Percentiles rank a stretch among this genome's conserved stretches.
Evolutionary conservation across 2,888 invertebrate species (phyloP).

Genomic region (Mythimna impura): DNA sequence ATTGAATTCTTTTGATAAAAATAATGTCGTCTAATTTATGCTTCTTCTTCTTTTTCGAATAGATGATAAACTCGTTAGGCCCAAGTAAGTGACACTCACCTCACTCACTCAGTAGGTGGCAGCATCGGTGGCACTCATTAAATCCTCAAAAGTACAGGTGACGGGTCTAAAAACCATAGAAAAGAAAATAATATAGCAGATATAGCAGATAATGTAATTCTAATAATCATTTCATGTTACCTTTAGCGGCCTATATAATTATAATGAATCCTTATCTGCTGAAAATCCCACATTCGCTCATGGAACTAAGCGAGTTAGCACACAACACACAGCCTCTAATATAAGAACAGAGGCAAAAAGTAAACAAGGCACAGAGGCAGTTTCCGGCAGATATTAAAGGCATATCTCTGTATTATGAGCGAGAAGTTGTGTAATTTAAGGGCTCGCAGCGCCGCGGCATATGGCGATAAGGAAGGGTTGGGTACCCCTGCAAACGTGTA

Average conservation of each 20-base stretch:
- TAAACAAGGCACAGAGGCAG: conserved; percentile 85
- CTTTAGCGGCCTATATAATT: background rate
- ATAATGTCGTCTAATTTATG: background rate
- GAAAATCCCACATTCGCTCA: conserved; percentile 49
- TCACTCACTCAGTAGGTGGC: no score
- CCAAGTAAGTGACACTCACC: no score
- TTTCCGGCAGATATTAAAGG: conserved; percentile 90
- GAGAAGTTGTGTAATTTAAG: conserved; percentile 90
- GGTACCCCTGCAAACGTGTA: conserved; percentile 31
- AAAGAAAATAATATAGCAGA: no score
- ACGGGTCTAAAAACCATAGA: no score
- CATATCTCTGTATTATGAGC: conserved; percentile 91
- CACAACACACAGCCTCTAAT: conserved; percentile 78
- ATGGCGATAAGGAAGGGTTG: conserved; percentile 86
- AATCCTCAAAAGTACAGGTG: no score
- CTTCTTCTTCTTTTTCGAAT: no score
- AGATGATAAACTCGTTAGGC: no score
- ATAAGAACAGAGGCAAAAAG: conserved; percentile 88
- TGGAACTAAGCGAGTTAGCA: conserved; percentile 48
- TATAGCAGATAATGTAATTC: background rate
- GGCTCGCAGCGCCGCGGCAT: conserved; percentile 84
- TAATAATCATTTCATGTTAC: background rate
- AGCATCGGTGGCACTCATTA: no score
- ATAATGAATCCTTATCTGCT: conserved; percentile 47
- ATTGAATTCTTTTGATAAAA: background rate